A percentile compares a stretch with the other conserved stretches of the same genome.
These are phyloP conservation scores for Cirrhinus molitorella DNA, from an alignment of 2,797 vertebrate genomes.

Conservation along the genomic window DNA sequence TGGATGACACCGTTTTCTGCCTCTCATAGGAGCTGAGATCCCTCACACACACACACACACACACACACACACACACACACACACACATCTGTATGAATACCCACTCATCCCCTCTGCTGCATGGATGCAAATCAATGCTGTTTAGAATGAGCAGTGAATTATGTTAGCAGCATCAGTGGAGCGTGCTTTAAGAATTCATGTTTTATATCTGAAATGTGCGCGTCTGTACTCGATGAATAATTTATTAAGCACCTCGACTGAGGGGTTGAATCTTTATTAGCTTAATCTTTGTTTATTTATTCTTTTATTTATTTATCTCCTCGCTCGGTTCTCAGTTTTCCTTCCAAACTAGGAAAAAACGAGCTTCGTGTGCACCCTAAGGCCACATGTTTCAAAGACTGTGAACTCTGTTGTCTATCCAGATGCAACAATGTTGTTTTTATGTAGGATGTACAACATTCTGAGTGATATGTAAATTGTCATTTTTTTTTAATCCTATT, in stretches of 20 bases:
- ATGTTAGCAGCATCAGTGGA: conserved; percentile 77
- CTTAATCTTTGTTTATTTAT: conserved; percentile 76
- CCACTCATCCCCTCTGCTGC: conserved; percentile 63
- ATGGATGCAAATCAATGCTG: conserved; percentile 76
- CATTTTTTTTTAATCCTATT: not conserved
- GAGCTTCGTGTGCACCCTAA: conserved; percentile 14
- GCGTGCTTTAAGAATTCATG: conserved; percentile 79
- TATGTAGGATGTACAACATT: not conserved
- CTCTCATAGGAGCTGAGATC: not conserved
- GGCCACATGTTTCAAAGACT: conserved; percentile 46
- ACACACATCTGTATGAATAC: conserved; percentile 67
- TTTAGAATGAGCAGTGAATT: conserved; percentile 80
- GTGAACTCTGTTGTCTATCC: conserved; percentile 33
- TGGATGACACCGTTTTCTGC: conserved; percentile 11
- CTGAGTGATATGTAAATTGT: not conserved
- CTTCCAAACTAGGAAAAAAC: conserved; percentile 64
- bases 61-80: conserved; percentile 68
- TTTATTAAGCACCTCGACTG: conserved; percentile 81
- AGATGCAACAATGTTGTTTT: conserved; percentile 32
- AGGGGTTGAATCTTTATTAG: conserved; percentile 84
- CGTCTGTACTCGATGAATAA: conserved; percentile 83
- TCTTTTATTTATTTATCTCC: conserved; percentile 81
- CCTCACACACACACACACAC: conserved; percentile 68
- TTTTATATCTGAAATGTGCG: conserved; percentile 80
- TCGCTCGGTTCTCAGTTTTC: conserved; percentile 68